These are phyloP conservation scores for Lasioglossum pauxillum DNA, from an alignment of 2,888 invertebrate genomes.

Conservation along the genomic window DNA sequence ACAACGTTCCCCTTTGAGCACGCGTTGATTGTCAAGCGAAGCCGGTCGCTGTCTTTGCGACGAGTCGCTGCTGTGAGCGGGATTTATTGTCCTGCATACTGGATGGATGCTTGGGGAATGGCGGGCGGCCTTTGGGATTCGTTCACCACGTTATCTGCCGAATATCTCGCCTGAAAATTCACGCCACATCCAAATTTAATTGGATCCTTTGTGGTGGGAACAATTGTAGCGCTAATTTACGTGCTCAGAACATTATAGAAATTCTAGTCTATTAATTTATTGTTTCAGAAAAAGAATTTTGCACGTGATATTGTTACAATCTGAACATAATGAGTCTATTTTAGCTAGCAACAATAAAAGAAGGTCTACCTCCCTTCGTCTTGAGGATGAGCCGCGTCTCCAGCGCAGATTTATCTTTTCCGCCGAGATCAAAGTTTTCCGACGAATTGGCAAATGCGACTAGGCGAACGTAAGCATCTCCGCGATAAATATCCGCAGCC, in stretches of 20 bases:
- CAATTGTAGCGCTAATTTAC: too few species aligned
- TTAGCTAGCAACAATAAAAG: neutral
- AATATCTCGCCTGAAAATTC: neutral
- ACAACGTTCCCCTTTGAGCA: conserved; percentile 60
- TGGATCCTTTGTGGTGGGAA: neutral
- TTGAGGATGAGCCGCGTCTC: neutral
- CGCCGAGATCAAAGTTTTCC: neutral
- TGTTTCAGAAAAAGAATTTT: neutral
- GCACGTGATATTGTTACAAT: neutral
- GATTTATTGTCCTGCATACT: conserved; percentile 47
- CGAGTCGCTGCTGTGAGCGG: conserved; percentile 30
- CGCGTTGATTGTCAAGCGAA: conserved; percentile 60
- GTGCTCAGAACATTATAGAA: too few species aligned
- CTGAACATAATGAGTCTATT: neutral
- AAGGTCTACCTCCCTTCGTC: neutral
- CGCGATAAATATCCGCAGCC: conserved; percentile 2
- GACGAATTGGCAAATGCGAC: conserved; percentile 1
- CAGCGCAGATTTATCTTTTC: conserved; percentile 1
- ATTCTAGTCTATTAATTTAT: too few species aligned
- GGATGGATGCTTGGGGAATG: neutral
- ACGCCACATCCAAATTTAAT: neutral
- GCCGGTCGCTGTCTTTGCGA: conserved; percentile 26
- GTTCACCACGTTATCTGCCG: neutral
- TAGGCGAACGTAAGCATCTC: neutral
- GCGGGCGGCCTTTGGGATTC: neutral